Evolutionary conservation across 2,888 invertebrate species (phyloP).

Genomic region (Pyrrhosoma nymphula): DNA sequence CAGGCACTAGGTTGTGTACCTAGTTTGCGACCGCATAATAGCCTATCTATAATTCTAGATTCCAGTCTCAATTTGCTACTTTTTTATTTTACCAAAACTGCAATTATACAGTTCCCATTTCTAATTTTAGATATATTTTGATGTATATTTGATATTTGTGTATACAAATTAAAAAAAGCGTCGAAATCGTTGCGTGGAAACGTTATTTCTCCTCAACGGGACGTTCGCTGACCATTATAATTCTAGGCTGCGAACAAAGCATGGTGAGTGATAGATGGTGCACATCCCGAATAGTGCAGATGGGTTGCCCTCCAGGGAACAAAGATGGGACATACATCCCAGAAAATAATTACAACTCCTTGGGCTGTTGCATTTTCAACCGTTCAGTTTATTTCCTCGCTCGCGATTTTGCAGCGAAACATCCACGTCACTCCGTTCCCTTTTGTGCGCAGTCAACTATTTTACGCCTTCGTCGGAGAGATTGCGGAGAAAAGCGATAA

Average conservation of each 20-base stretch:
- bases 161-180: no score
- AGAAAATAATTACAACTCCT: not conserved
- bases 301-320: not conserved
- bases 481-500: not conserved
- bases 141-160: no score
- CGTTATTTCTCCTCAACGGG: no score
- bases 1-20: no score
- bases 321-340: not conserved
- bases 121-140: no score
- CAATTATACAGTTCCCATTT: no score
- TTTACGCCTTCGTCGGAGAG: not conserved
- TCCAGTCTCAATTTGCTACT: no score
- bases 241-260: not conserved
- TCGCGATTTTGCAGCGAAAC: not conserved
- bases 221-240: no score
- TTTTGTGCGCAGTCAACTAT: not conserved
- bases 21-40: no score
- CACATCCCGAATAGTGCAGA: not conserved
- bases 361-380: not conserved
- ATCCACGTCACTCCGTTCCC: not conserved
- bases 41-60: no score
- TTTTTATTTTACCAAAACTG: no score
- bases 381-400: not conserved
- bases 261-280: not conserved
- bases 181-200: no score